Percentiles rank a stretch among this genome's conserved stretches.
Conservation (phyloP, 1,140 invertebrate species). For the roundworm (Caenorhabditis elegans) region WBcel235 BX284605.5:12220501-12221000, state of each 20-base stretch:
- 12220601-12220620: slow-evolving; percentile 6
- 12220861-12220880: too few species aligned
- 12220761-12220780: too few species aligned
- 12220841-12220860: too few species aligned
- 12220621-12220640: background rate
- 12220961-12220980: background rate
- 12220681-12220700: background rate
- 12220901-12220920: slow-evolving; percentile 28
- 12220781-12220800: too few species aligned
- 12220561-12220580: slow-evolving; percentile 29
- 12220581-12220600: slow-evolving; percentile 18
- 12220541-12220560: slow-evolving; percentile 11
- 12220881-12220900: background rate
- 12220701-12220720: background rate
- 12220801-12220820: too few species aligned
- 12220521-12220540: background rate
- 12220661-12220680: background rate
- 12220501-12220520: background rate
- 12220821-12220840: too few species aligned
- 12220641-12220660: slow-evolving; percentile 1
- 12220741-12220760: too few species aligned
- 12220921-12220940: background rate
- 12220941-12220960: slow-evolving; percentile 3
- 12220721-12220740: background rate
- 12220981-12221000: background rate